phyloP scores from a whole-genome alignment of 2,797 vertebrate genomes.

The Hoplostethus atlanticus region DNA sequence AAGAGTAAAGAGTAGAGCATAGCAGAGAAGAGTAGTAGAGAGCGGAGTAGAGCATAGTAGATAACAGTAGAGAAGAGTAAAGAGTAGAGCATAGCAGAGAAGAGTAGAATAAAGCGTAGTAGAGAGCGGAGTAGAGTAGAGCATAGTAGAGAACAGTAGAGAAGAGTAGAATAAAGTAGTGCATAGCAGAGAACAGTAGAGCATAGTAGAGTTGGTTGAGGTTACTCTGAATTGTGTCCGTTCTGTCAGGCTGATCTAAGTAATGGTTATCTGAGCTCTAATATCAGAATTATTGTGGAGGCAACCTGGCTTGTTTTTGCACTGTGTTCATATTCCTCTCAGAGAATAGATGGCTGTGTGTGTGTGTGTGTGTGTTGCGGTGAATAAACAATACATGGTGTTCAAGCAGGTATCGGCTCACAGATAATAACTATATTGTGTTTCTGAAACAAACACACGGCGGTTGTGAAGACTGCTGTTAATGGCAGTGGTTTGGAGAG shows the following conservation, averaged over 20 bases:
- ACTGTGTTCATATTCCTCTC: constrained; percentile 47
- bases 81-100: neutral
- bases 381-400: constrained; percentile 72
- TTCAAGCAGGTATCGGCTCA: constrained; percentile 77
- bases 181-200: constrained; percentile 28
- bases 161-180: constrained; percentile 26
- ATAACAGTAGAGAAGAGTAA: too few relatives aligned
- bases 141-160: constrained; percentile 22
- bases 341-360: constrained; percentile 54
- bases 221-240: constrained; percentile 59
- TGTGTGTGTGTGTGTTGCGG: constrained; percentile 46
- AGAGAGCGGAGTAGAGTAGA: constrained; percentile 30
- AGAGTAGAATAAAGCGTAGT: too few relatives aligned
- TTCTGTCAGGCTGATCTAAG: constrained; percentile 60
- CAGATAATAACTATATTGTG: constrained; percentile 82
- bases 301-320: constrained; percentile 65
- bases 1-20: too few relatives aligned
- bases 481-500: constrained; percentile 81
- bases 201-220: constrained; percentile 28
- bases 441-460: constrained; percentile 74
- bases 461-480: constrained; percentile 65
- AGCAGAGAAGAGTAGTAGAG: too few relatives aligned
- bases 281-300: constrained; percentile 52
- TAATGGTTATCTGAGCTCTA: constrained; percentile 59
- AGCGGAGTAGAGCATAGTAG: too few relatives aligned